Base-by-base conservation (phyloP, 2,888 invertebrate species). In the Drosophila multiciliata region DNA sequence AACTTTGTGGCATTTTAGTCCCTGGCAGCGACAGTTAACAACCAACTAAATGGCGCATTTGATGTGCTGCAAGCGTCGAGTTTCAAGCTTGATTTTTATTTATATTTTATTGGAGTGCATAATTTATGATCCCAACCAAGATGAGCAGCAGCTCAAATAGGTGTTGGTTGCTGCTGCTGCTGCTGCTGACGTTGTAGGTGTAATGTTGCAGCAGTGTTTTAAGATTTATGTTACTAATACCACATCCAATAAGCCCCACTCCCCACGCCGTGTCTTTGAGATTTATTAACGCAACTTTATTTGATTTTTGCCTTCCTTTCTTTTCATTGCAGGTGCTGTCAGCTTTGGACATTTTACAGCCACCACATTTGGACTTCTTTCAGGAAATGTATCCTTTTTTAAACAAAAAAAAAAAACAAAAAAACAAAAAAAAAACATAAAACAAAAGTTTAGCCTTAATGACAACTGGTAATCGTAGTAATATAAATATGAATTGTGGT, bases 331-430 rank as follows among this genome's bases (percentile, higher is more conserved):
- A 99, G 99, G 98, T 99, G 92, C 95, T 99, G 91, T 98, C 99
- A 91, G 98, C 99, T 90, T 95, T 98, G 94, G 99, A 99, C 94
- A 99, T 99, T 94, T 95, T 99, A 91, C 99, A 99, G 94, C 99
- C 99, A 91, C 98, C 99, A 89, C 98, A 98, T 94, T 96, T 99
- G 94, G 99, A 99, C 95, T 99, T 98, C 95, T 99, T 99, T 95
- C 99, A 99, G 95, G 99, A 99, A 97, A 98, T 99, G 99, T 99
- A 98, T 97, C 97, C 97, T 97, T 97, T 96, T 94, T 94, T 17
- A 73, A 69, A 64, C 55, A 70, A 75, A 26, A 75, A 60, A 73
- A 64, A 48, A 64, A 64, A 67, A 63, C 54, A 33, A 55, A 5
- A 54, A 26, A 53, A 20, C 12, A 20, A 49, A 75, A 58, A 73